Base-by-base conservation (phyloP, 1,140 invertebrate genomes). In the Drosophila tani region DNA sequence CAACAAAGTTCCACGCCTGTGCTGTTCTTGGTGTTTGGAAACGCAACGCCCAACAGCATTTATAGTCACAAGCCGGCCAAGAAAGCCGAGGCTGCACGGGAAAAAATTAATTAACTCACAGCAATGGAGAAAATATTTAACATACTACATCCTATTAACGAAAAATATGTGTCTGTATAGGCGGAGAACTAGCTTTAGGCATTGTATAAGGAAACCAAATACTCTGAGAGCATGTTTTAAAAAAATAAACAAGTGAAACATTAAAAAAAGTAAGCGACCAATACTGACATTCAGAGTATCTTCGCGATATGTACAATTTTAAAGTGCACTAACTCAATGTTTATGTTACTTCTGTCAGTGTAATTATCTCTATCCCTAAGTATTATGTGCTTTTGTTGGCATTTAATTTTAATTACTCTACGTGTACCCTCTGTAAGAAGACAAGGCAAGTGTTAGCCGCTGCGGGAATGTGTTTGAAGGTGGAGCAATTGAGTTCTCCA, bases 341-440 rank as follows among this genome's bases (percentile, higher is more conserved):
- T 32, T 32, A 32, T 32, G 32, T 35, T 1, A 12, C 5, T 38
- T 58, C 19, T 53, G 12, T 29, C 29, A 29, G 60, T 75, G 73
- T 76, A 40, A 35, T 35, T 15, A 45, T 78, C 53, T 35, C 35
- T 51, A 29, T 40, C 49, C 66, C n/a, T 32, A 40, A 76, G 71
- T 58, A 68, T 75, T 83, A 75, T 70, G 57, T 50, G 62, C 62
- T 58, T 74, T 70, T 70, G 65, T 70, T 75, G 77, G 53, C 67
- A 67, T 80, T 84, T 84, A 69, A 84, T 79, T 88, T 88, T 81
- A 88, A 87, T 87, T 84, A 84, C 68, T 71, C n/a, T 46, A 15
- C 79, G 49, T 67, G 62, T 63, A 49, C 7, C 2, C 19, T 8
- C 27, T 12, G 43, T 47, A 17, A 24, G 21, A 62, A 47, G 41